phyloP scores from a whole-genome alignment of 2,888 invertebrate genomes.

The Baccha elongata region DNA sequence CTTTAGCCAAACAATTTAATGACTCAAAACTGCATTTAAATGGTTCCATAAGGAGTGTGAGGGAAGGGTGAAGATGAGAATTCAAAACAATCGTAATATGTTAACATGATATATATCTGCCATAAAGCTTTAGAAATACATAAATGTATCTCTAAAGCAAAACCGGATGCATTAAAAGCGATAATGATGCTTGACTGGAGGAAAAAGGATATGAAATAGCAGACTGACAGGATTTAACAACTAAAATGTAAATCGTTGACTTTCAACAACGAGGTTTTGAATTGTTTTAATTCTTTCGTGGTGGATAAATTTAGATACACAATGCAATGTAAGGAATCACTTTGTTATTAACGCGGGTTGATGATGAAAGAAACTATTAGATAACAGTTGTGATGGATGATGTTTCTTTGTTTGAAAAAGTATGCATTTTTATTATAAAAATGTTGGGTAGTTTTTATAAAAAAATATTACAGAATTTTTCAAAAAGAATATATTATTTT shows the following conservation, averaged over 20 bases:
- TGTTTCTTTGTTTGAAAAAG: constrained; percentile 19
- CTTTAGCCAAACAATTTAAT: constrained; percentile 69
- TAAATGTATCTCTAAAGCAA: constrained; percentile 18
- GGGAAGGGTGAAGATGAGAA: constrained; percentile 44
- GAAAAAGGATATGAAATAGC: constrained; percentile 35
- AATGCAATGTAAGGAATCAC: constrained; percentile 44
- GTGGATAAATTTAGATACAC: constrained; percentile 41
- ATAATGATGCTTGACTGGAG: constrained; percentile 55
- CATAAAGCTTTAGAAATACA: constrained; percentile 21
- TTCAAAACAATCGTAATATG: constrained; percentile 64
- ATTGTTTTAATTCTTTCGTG: constrained; percentile 38
- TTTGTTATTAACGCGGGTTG: neutral
- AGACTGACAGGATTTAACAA: constrained; percentile 39
- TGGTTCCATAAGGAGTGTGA: constrained; percentile 51
- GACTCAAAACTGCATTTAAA: constrained; percentile 68
- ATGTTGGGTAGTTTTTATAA: too few relatives aligned
- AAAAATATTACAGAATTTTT: too few relatives aligned
- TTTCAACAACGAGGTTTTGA: constrained; percentile 38
- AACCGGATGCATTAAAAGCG: constrained; percentile 34
- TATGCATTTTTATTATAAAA: too few relatives aligned
- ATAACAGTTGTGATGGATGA: constrained; percentile 22
- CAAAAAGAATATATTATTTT: too few relatives aligned
- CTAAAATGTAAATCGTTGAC: constrained; percentile 55
- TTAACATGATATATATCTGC: constrained; percentile 45
- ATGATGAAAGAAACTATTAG: constrained; percentile 21